These are phyloP conservation scores for Antechinus flavipes DNA, from an alignment of 2,113 vertebrate species.

Conservation along the genomic window DNA sequence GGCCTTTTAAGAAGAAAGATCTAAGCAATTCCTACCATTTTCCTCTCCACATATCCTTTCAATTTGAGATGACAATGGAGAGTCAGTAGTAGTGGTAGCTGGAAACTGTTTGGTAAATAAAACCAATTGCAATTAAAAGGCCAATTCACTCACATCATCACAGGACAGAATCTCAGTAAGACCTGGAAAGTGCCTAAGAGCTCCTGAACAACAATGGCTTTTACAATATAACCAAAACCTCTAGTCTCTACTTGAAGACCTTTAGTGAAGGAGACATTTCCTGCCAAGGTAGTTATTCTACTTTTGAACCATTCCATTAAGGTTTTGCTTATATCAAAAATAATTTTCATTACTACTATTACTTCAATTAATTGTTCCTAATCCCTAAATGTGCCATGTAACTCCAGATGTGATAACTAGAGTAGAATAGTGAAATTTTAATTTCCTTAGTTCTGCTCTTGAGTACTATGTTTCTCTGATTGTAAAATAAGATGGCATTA, in stretches of 20 bases:
- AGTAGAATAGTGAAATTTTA: background rate
- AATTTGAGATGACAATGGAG: too few species aligned
- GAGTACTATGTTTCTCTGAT: background rate
- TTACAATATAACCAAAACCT: background rate
- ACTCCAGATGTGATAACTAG: background rate
- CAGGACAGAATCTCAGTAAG: background rate
- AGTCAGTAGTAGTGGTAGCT: background rate
- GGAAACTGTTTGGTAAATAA: background rate
- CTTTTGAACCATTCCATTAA: too few species aligned
- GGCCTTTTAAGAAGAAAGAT: too few species aligned
- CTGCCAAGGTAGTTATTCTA: background rate
- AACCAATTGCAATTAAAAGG: background rate
- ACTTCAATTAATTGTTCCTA: background rate
- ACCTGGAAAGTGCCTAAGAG: background rate
- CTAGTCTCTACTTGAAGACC: background rate
- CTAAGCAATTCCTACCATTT: background rate
- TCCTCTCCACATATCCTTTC: too few species aligned
- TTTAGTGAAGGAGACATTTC: background rate
- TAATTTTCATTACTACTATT: background rate
- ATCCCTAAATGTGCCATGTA: background rate
- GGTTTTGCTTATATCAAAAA: background rate
- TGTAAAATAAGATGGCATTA: background rate
- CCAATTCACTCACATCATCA: background rate
- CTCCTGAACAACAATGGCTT: background rate
- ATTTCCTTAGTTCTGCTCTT: background rate